Evolutionary conservation across 2,797 vertebrate species (phyloP).

Genomic region (Ptychobarbus kaznakovi): DNA sequence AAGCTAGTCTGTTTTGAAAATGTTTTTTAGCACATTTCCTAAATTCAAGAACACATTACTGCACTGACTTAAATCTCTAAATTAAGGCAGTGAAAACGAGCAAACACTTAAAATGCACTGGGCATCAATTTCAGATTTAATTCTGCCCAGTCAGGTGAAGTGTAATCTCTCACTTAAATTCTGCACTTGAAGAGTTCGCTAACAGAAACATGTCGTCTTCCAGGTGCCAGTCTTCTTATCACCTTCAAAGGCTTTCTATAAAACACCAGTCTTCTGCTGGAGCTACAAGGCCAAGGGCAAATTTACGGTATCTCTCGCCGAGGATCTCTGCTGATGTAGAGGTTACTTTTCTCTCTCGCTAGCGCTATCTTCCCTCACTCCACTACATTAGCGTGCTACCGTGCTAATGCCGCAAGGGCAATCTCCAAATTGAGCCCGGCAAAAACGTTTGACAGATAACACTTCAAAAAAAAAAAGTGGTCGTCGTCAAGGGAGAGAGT

Average conservation of each 20-base stretch:
- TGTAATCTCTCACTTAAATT: slow-evolving; percentile 31
- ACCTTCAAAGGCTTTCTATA: slow-evolving; percentile 29
- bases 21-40: neutral
- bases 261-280: slow-evolving; percentile 13
- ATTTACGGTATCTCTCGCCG: slow-evolving; percentile 24
- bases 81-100: neutral
- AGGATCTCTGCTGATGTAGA: slow-evolving; percentile 44
- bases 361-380: slow-evolving; percentile 19
- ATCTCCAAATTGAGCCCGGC: slow-evolving; percentile 28
- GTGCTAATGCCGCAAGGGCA: slow-evolving; percentile 21
- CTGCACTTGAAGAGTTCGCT: slow-evolving; percentile 18
- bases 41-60: neutral
- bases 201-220: slow-evolving; percentile 35
- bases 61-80: neutral
- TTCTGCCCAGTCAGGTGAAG: slow-evolving; percentile 1
- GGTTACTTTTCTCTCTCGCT: slow-evolving; percentile 21
- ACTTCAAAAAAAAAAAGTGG: neutral
- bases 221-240: slow-evolving; percentile 44
- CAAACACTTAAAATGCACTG: neutral
- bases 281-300: slow-evolving; percentile 46
- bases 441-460: slow-evolving; percentile 19
- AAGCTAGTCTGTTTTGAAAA: neutral
- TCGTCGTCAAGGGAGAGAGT: neutral
- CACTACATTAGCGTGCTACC: slow-evolving; percentile 28
- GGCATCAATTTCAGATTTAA: slow-evolving; percentile 7